Evolutionary conservation across 2,113 vertebrate genomes (phyloP).

Genomic region (Cathartes aura): DNA sequence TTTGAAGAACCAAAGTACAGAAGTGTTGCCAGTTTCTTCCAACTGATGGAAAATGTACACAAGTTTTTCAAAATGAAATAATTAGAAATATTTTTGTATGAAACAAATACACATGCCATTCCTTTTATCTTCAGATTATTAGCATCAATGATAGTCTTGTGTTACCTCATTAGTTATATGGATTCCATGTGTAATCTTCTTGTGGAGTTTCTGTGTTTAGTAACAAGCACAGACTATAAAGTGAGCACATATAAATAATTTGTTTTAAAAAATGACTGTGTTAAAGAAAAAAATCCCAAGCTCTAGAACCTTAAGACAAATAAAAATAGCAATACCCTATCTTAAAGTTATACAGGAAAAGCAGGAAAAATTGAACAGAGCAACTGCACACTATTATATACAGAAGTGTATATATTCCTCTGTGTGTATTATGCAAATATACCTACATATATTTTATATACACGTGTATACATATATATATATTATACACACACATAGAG

Average conservation of each 20-base stretch:
- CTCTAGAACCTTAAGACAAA: background rate
- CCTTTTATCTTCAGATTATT: background rate
- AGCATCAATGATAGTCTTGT: background rate
- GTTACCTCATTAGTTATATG: background rate
- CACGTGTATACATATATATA: no score
- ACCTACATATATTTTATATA: background rate
- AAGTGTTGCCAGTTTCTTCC: background rate
- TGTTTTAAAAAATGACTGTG: background rate
- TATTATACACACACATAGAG: background rate
- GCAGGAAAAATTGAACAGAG: background rate
- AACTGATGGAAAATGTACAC: background rate
- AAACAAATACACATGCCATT: background rate
- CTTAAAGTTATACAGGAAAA: background rate
- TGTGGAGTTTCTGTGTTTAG: background rate
- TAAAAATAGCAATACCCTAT: background rate
- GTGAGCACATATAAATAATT: background rate
- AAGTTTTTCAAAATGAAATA: background rate
- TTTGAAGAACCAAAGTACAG: background rate
- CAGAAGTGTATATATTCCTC: background rate
- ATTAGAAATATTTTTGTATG: background rate
- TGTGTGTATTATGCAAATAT: background rate
- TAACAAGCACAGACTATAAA: background rate
- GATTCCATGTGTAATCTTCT: background rate
- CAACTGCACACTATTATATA: background rate
- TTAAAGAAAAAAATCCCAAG: background rate